These are phyloP conservation scores for Strigops habroptila DNA, from an alignment of 2,113 vertebrate genomes.

Conservation along the genomic window DNA sequence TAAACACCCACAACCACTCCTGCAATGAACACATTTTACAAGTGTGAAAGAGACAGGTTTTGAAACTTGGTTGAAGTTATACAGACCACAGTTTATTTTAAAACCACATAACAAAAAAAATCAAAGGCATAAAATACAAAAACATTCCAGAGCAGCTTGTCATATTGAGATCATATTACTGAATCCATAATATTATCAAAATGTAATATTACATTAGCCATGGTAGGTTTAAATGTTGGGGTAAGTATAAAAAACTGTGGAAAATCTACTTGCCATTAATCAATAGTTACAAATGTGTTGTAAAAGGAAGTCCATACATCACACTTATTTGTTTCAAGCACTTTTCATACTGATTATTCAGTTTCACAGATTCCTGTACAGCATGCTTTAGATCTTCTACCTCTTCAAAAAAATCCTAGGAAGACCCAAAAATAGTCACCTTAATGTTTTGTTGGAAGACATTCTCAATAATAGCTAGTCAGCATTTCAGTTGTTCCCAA, in stretches of 20 bases:
- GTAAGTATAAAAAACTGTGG: neutral
- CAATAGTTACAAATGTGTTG: neutral
- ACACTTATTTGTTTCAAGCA: slow-evolving; percentile 61
- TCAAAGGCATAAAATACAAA: neutral
- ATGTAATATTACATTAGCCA: neutral
- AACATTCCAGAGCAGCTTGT: neutral
- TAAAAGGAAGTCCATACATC: slow-evolving; percentile 51
- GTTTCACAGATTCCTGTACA: slow-evolving; percentile 58
- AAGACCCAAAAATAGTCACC: neutral
- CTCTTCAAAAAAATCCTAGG: slow-evolving; percentile 72
- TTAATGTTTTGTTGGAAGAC: neutral
- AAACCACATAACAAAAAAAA: neutral
- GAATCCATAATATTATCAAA: neutral
- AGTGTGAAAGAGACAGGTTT: neutral
- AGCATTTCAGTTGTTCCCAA: neutral
- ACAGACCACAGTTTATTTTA: slow-evolving; percentile 29
- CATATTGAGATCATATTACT: neutral
- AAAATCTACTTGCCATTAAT: neutral
- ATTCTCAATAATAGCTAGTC: neutral
- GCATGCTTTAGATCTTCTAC: slow-evolving; percentile 69
- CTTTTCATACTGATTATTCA: slow-evolving; percentile 68
- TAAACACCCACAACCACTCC: neutral
- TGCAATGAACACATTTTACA: neutral
- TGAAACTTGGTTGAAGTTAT: neutral
- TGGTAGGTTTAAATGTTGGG: neutral